Percentiles rank a stretch among this genome's conserved stretches.
Evolutionary conservation across 2,888 invertebrate genomes (phyloP).

Genomic region (Eupithecia dodoneata): DNA sequence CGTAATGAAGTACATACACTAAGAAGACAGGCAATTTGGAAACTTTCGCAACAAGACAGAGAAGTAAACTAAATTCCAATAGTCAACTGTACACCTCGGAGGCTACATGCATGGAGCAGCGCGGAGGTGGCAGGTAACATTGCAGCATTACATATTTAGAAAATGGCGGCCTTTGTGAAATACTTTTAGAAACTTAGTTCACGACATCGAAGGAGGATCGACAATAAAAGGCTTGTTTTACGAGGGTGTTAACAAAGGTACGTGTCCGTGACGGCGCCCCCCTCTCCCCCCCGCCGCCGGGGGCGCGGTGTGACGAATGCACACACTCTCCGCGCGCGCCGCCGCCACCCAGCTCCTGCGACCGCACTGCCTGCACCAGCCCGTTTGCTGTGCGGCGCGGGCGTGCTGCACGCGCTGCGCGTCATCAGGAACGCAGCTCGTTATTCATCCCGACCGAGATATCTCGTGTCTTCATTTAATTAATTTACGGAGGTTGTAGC

Average conservation of each 20-base stretch:
- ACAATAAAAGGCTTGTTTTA: slow-evolving; percentile 10
- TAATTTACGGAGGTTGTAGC: slow-evolving; percentile 19
- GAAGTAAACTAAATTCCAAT: no score
- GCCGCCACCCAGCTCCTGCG: neutral
- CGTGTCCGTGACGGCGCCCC: slow-evolving; percentile 15
- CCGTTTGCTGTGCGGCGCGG: neutral
- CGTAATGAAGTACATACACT: neutral
- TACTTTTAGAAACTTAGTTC: neutral
- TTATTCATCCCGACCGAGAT: slow-evolving; percentile 24
- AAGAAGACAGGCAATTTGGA: neutral
- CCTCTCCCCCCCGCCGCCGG: no score
- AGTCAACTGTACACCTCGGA: no score
- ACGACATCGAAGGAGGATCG: neutral
- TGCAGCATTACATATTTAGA: no score
- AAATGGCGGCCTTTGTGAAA: neutral
- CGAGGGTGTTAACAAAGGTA: slow-evolving; percentile 19
- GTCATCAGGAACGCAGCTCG: slow-evolving; percentile 12
- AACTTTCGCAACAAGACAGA: neutral
- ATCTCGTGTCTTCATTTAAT: slow-evolving; percentile 22
- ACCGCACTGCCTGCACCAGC: neutral
- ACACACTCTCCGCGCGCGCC: neutral
- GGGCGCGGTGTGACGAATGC: slow-evolving; percentile 28
- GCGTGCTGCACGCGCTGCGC: no score
- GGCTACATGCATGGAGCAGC: no score
- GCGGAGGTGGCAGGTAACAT: no score